phyloP scores from a whole-genome alignment of 2,888 invertebrate genomes.

The Synanthedon andrenaeformis region DNA sequence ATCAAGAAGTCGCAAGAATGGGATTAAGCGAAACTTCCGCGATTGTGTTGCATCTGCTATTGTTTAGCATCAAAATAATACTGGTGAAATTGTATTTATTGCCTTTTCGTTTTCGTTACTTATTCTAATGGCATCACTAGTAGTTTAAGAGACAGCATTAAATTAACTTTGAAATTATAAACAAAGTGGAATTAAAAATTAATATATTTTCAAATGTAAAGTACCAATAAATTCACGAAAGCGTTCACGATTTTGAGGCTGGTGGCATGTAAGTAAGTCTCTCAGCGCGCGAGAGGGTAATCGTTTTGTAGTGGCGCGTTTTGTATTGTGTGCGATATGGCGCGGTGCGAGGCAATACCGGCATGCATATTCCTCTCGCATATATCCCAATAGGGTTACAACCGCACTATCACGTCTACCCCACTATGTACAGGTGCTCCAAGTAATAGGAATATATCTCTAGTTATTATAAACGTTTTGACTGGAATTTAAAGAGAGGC shows the following conservation, averaged over 20 bases:
- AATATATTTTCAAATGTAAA: constrained; percentile 9
- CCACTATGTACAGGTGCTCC: constrained; percentile 19
- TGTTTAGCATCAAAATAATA: too few relatives aligned
- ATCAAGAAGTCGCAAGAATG: too few relatives aligned
- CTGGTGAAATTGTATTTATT: too few relatives aligned
- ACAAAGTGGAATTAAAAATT: too few relatives aligned
- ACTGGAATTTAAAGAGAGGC: too few relatives aligned
- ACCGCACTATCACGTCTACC: constrained; percentile 28
- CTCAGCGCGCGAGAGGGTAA: constrained; percentile 50
- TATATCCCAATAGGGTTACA: constrained; percentile 50
- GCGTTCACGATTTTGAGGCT: constrained; percentile 18
- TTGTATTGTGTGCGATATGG: constrained; percentile 47
- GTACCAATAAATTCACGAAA: constrained; percentile 20
- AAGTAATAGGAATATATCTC: constrained; percentile 35
- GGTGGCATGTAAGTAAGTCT: constrained; percentile 25
- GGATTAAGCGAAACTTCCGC: too few relatives aligned
- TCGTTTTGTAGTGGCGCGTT: constrained; percentile 55
- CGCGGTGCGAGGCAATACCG: constrained; percentile 41
- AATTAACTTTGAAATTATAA: too few relatives aligned
- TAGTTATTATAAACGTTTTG: constrained; percentile 36
- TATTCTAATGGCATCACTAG: too few relatives aligned
- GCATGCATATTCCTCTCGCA: constrained; percentile 44
- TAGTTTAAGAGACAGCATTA: too few relatives aligned
- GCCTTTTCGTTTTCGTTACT: too few relatives aligned
- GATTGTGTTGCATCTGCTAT: too few relatives aligned